These are phyloP conservation scores for Bombyx mandarina DNA, from an alignment of 1,140 invertebrate genomes.

Conservation along the genomic window DNA sequence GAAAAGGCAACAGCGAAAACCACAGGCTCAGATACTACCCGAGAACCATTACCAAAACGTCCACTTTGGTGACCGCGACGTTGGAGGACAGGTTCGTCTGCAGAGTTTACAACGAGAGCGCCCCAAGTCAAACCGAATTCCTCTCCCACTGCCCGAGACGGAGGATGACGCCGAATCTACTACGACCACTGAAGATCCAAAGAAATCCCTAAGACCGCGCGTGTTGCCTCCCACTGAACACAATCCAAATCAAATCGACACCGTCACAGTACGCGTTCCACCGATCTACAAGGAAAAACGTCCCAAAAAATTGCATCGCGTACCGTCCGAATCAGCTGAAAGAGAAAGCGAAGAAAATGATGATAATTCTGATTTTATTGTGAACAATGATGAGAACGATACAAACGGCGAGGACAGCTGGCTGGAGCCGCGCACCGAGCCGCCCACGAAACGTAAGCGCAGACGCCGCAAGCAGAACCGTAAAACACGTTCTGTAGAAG, in stretches of 20 bases:
- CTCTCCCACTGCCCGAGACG: slow-evolving; percentile 21
- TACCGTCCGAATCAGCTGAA: slow-evolving; percentile 32
- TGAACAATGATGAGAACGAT: slow-evolving; percentile 23
- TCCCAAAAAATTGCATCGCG: slow-evolving; percentile 53
- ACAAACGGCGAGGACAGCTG: slow-evolving; percentile 35
- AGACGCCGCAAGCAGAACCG: slow-evolving; percentile 41
- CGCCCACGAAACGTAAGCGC: slow-evolving; percentile 33
- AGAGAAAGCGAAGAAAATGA: slow-evolving; percentile 22
- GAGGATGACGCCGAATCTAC: slow-evolving; percentile 49
- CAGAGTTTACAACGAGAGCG: slow-evolving; percentile 25
- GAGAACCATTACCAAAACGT: slow-evolving; percentile 47
- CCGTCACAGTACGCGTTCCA: slow-evolving; percentile 62
- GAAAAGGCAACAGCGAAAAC: slow-evolving; percentile 26
- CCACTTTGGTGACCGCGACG: slow-evolving; percentile 53
- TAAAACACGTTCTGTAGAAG: slow-evolving; percentile 25
- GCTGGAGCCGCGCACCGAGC: slow-evolving; percentile 22
- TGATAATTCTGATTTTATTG: background rate
- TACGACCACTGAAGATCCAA: slow-evolving; percentile 61
- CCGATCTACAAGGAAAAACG: slow-evolving; percentile 63
- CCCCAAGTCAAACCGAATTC: slow-evolving; percentile 28
- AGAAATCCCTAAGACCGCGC: slow-evolving; percentile 44
- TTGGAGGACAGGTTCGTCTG: slow-evolving; percentile 29
- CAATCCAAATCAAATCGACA: slow-evolving; percentile 65
- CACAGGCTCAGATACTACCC: slow-evolving; percentile 20
- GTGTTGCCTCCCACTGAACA: slow-evolving; percentile 64